Evolutionary conservation across 2,113 vertebrate species (phyloP).

Genomic region (Triplophysa tibetana): DNA sequence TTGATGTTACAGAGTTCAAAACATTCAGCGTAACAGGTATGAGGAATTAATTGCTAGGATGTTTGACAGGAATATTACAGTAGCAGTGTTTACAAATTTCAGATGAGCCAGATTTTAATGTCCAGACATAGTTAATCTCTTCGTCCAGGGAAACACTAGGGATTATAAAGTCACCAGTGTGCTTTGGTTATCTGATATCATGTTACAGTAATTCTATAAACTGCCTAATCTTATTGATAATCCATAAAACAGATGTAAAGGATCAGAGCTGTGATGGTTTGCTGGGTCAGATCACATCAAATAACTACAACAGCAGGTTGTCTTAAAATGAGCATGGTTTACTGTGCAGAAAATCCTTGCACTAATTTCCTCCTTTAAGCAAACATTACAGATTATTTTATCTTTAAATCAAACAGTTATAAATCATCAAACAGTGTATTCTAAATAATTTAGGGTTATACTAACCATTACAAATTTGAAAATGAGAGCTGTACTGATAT

Average conservation of each 20-base stretch:
- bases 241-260: constrained; percentile 34
- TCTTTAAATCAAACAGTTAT: too few species aligned
- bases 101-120: neutral
- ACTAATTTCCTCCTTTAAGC: too few species aligned
- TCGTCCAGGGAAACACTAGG: neutral
- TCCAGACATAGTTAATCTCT: neutral
- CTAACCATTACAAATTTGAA: too few species aligned
- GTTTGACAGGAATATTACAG: too few species aligned
- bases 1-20: too few species aligned
- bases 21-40: too few species aligned
- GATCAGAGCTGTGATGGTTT: neutral
- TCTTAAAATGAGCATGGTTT: neutral
- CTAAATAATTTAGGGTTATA: too few species aligned
- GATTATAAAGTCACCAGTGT: constrained; percentile 33
- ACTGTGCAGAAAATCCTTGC: neutral
- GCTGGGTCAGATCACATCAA: neutral
- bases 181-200: constrained; percentile 15
- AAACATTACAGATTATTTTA: too few species aligned
- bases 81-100: neutral
- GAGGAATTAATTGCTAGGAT: too few species aligned
- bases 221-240: constrained; percentile 43
- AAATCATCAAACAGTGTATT: too few species aligned
- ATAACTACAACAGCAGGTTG: constrained; percentile 1
- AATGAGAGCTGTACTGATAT: too few species aligned
- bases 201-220: constrained; percentile 30